phyloP scores from a whole-genome alignment of 2,797 vertebrate genomes.

The Aplochiton taeniatus region DNA sequence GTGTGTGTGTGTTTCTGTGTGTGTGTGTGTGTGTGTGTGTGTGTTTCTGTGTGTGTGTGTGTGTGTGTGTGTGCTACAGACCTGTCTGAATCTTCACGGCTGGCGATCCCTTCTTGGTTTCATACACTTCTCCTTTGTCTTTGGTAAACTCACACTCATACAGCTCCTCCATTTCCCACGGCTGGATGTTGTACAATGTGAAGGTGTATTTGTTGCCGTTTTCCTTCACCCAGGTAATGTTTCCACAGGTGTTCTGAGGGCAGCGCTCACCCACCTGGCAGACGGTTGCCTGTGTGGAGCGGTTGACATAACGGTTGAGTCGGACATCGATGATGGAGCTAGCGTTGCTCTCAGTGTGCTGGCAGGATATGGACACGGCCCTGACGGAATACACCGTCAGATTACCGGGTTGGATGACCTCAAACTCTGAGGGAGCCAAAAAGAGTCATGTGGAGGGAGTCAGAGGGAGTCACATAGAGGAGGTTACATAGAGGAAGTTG shows the following conservation, averaged over 20 bases:
- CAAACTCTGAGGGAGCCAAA: neutral
- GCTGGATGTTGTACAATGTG: slow-evolving; percentile 16
- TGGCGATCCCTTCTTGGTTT: rapidly evolving
- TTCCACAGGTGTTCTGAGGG: rapidly evolving
- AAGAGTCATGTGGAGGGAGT: neutral
- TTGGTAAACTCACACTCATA: slow-evolving; percentile 27
- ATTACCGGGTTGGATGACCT: neutral
- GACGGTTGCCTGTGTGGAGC: rapidly evolving
- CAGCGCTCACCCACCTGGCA: neutral
- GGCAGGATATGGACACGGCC: slow-evolving; percentile 31
- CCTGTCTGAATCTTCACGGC: slow-evolving; percentile 24
- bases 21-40: no score
- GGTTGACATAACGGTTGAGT: neutral
- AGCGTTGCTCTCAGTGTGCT: rapidly evolving
- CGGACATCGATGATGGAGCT: neutral
- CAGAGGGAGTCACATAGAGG: no score
- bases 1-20: no score
- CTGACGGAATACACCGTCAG: slow-evolving; percentile 7
- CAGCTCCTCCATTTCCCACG: neutral
- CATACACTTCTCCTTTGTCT: neutral
- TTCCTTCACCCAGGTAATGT: rapidly evolving
- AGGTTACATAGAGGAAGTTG: no score
- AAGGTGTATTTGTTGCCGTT: slow-evolving; percentile 7
- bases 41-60: no score
- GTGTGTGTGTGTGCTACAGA: slow-evolving; percentile 5